Evolutionary conservation across 2,888 invertebrate genomes (phyloP), one percentile per base, ranked within the genome.

Genomic region (Chaetogeoica ovagalla): DNA sequence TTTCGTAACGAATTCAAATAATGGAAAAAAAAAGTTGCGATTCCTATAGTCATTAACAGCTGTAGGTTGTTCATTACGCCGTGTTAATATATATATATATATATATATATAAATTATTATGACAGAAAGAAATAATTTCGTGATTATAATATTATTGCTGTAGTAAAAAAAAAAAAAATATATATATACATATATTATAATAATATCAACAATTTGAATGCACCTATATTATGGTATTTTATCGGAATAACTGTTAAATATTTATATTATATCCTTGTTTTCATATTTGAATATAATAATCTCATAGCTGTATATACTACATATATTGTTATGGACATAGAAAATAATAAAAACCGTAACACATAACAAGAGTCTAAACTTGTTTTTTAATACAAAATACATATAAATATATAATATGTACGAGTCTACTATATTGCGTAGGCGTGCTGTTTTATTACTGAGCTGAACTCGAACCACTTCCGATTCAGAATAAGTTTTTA

Each of bases 261-360:
- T 57, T 70, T 37, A n/a, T n/a, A 70, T n/a, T n/a, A 70, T n/a
- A 37, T 57, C 17, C 30, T 57, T 37, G 57, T 70, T 70, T 57
- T 30, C 19, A 9, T 21, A 57, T 15, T 60, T 1, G 72, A 21
- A 37, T 13, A 39, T 72, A 30, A 62, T 43, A 21, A 59, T 71
- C 15, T 21, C 21, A 59, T 21, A 68, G 23, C 23, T 52, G 1
- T 30, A 30, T 43, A 43, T 43, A 43, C 4, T 15, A 23, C 17
- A 19, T 2, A n/a, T 71, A 71, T 30, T 59, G 57, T 43, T 43
- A 60, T 60, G 21, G 57, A 57, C 3, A 48, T 5, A 43, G 9
- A 43, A 43, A 43, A 43, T 9, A 43, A 21, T 15, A 72, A 43
- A 60, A 71, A 37, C 55, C 37, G 43, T 72, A 60, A 4, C 15